Evolutionary conservation across 2,888 invertebrate species (phyloP).

Genomic region (Drosophila kanekoi): DNA sequence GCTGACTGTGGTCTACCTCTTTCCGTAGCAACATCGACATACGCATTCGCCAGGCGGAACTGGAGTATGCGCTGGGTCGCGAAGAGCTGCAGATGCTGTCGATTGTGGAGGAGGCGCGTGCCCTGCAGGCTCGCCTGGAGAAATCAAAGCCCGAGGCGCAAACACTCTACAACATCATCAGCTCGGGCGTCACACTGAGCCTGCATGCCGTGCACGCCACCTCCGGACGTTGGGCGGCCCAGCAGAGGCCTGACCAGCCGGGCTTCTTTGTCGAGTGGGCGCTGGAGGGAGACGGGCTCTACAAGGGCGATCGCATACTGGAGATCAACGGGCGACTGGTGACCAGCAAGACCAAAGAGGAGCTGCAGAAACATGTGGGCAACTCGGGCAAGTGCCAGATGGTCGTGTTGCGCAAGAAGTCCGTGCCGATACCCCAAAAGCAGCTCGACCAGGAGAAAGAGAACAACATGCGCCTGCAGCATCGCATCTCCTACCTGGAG

Average conservation of each 20-base stretch:
- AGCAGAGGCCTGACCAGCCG: constrained; percentile 88
- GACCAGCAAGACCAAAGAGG: constrained; percentile 89
- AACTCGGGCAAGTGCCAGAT: constrained; percentile 84
- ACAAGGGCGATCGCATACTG: constrained; percentile 90
- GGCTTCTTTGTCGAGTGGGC: constrained; percentile 93
- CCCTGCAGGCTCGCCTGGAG: constrained; percentile 91
- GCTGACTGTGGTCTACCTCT: not conserved
- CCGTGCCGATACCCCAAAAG: constrained; percentile 82
- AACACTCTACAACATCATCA: constrained; percentile 86
- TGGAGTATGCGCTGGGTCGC: constrained; percentile 94
- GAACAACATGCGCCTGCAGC: constrained; percentile 93
- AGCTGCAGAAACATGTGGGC: constrained; percentile 89
- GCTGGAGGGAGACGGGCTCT: constrained; percentile 90
- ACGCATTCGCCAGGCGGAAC: constrained; percentile 94
- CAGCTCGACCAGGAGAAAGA: constrained; percentile 86
- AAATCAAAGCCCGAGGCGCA: constrained; percentile 87
- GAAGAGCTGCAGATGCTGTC: constrained; percentile 95
- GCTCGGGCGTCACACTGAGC: constrained; percentile 85
- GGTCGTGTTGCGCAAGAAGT: constrained; percentile 83
- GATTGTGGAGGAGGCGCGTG: constrained; percentile 92
- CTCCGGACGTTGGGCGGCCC: constrained; percentile 90
- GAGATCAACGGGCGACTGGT: constrained; percentile 93
- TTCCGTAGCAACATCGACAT: constrained; percentile 92
- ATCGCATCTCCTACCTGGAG: constrained; percentile 95
- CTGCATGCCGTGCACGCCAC: constrained; percentile 89